Evolutionary conservation across 2,113 vertebrate genomes (phyloP).

Genomic region (Pachycephala philippinensis): DNA sequence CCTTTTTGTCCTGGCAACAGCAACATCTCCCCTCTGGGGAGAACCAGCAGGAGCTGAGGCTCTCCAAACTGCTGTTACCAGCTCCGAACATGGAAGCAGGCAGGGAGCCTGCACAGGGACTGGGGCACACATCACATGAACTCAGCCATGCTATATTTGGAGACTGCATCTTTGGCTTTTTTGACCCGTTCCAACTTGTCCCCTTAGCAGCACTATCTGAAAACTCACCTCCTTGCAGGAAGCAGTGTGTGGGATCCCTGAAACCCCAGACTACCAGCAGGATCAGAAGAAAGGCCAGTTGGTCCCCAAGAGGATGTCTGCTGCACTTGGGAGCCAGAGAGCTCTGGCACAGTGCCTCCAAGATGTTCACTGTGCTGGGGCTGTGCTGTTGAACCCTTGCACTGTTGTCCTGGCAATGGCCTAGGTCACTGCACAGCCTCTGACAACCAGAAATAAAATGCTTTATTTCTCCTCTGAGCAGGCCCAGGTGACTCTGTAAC

Average conservation of each 20-base stretch:
- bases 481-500: neutral
- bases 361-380: neutral
- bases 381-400: neutral
- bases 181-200: slow-evolving; percentile 5
- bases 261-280: fast-evolving
- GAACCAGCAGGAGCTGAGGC: neutral
- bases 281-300: neutral
- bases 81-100: neutral
- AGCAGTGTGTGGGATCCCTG: neutral
- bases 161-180: neutral
- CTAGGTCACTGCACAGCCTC: neutral
- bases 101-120: neutral
- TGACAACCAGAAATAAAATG: neutral
- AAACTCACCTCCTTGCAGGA: neutral
- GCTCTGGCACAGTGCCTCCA: neutral
- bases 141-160: neutral
- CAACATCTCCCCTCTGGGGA: neutral
- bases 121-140: neutral
- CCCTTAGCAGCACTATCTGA: neutral
- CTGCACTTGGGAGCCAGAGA: neutral
- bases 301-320: neutral
- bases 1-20: neutral
- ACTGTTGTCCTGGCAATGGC: neutral
- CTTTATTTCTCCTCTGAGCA: neutral
- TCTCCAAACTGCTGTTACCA: neutral